phyloP scores from a whole-genome alignment of 1,140 invertebrate genomes.

The Dreissena rostriformis region DNA sequence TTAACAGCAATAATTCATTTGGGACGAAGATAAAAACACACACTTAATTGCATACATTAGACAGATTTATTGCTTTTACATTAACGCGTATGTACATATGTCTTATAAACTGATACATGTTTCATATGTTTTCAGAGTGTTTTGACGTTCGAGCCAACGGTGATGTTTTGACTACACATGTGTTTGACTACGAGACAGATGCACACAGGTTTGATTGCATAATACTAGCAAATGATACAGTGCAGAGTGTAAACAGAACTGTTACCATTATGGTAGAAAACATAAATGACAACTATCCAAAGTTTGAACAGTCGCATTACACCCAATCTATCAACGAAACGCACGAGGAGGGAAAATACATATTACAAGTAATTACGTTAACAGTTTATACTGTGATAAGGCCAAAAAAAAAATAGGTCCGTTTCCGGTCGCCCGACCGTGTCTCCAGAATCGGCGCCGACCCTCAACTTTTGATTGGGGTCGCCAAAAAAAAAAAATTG shows the following conservation, averaged over 20 bases:
- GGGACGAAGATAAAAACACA: no score
- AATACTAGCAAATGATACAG: not conserved
- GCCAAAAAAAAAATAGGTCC: no score
- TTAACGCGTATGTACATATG: no score
- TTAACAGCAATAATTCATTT: no score
- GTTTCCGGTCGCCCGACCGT: no score
- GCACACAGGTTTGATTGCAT: not conserved
- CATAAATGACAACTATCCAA: conserved; percentile 21
- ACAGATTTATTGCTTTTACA: no score
- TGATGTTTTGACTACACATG: not conserved
- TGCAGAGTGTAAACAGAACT: not conserved
- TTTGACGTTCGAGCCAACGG: conserved; percentile 2
- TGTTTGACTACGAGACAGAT: conserved; percentile 11
- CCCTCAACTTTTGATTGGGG: no score
- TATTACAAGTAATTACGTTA: not conserved
- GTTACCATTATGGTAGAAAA: not conserved
- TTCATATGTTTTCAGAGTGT: conserved; percentile 14
- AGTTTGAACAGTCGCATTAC: not conserved
- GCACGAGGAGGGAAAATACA: not conserved
- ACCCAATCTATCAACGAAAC: conserved; percentile 6
- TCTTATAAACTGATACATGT: not conserved
- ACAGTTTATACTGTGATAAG: not conserved
- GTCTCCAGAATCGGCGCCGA: no score
- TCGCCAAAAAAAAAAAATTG: no score
- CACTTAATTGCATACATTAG: no score